Evolutionary conservation across 2,797 vertebrate species (phyloP), one percentile per base, ranked within the genome.

Genomic region (Carapus acus): DNA sequence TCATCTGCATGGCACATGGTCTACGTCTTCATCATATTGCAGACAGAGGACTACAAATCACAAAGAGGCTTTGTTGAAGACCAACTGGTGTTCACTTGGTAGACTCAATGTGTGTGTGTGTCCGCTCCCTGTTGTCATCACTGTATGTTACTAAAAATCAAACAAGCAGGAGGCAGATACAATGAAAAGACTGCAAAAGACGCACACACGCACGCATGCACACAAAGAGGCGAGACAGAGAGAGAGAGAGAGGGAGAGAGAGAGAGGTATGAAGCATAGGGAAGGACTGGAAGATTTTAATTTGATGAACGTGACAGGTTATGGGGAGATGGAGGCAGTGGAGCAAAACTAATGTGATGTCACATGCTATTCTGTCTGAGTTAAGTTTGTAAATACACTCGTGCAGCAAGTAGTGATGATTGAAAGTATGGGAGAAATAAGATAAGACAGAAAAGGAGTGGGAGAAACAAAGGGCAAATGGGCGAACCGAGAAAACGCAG

Each of bases 401-500:
- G 37, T 38, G 8, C 8, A 18, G 17, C 38, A 6, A 4, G 20
- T 40, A 40, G 20, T 17, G 38, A 18, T 40, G 17, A 40, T 20
- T 5, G 18, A 18, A 20, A 40, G 18, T 19, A 40, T 17, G 38
- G 3, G 4, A 11, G 16, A 17, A 18, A 18, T 17, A 17, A 39
- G 16, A 18, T n/a, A 16, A 2, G 36, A 37, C 3, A 37, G 34
- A 37, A n/a, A 37, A n/a, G 13, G 34, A 37, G 34, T 40, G 42
- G 36, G 16, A 31, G 34, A 2, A 47, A 19, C 3, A 48, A 13
- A 49, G 7, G 40, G 43, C 43, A 6, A 59, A 38, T 39, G 38
- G 60, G 22, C 19, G 39, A 20, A 31, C 43, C 22, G 40, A 38
- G 42, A 53, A 8, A 22, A 43, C 65, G 70, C 76, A 75, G 7